Conservation (phyloP, 2,113 vertebrate species). For the Pachycephala philippinensis region DNA sequence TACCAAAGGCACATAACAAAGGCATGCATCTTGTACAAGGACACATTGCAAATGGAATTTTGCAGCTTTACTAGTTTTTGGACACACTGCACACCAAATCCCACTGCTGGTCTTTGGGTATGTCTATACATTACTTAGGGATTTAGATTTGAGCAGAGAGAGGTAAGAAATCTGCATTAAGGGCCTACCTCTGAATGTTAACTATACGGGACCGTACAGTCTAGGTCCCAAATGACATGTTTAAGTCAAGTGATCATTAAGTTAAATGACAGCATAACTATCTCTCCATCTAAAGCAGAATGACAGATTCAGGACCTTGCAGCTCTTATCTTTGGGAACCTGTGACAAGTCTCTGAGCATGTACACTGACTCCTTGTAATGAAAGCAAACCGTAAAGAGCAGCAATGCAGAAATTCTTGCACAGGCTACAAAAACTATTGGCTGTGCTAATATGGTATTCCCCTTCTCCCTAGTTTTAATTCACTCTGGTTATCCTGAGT, state of each 20-base stretch:
- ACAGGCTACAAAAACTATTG: neutral
- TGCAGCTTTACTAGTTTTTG: neutral
- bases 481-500: neutral
- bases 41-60: neutral
- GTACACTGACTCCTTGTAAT: neutral
- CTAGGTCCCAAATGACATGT: neutral
- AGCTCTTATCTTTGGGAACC: neutral
- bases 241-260: neutral
- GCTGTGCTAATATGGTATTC: neutral
- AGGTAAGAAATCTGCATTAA: neutral
- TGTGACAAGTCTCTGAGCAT: neutral
- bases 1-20: neutral
- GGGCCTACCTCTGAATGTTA: neutral
- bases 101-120: neutral
- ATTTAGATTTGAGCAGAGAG: neutral
- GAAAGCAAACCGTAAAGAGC: neutral
- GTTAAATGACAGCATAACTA: neutral
- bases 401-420: neutral
- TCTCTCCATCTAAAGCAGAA: neutral
- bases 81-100: neutral
- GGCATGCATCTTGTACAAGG: neutral
- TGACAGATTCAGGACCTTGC: neutral
- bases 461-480: neutral
- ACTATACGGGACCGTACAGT: too few relatives aligned
- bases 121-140: accelerated